These are phyloP conservation scores for Isoperla grammatica DNA, from an alignment of 2,888 invertebrate genomes.

Conservation along the genomic window DNA sequence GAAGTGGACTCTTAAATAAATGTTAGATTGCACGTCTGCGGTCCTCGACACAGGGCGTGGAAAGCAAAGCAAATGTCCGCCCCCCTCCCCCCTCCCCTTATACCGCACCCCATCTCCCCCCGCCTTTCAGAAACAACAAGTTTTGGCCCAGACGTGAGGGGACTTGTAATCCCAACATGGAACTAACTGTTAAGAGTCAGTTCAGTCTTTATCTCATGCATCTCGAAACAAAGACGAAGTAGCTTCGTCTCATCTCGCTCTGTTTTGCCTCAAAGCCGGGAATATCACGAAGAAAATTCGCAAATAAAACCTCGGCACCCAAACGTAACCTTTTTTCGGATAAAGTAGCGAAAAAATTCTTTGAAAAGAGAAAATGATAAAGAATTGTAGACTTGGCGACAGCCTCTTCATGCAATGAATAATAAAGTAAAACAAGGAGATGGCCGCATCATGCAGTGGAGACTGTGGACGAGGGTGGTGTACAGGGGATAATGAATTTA, in stretches of 20 bases:
- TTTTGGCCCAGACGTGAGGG: slow-evolving; percentile 13
- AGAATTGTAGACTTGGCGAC: slow-evolving; percentile 1
- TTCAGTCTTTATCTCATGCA: slow-evolving; percentile 18
- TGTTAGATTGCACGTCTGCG: neutral
- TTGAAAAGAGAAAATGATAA: slow-evolving; percentile 5
- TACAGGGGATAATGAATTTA: slow-evolving; percentile 2
- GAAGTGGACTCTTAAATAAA: neutral
- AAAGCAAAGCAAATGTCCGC: neutral
- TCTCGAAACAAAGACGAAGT: slow-evolving; percentile 9
- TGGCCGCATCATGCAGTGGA: too few species aligned
- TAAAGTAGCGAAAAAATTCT: neutral
- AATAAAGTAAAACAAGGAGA: slow-evolving; percentile 14
- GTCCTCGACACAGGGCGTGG: neutral
- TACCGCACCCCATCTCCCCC: neutral
- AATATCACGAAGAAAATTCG: slow-evolving; percentile 2
- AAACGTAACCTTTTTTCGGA: neutral
- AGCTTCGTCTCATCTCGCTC: neutral
- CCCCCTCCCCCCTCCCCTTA: neutral
- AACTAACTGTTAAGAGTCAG: slow-evolving; percentile 16
- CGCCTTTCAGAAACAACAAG: slow-evolving; percentile 16
- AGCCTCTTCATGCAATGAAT: slow-evolving; percentile 12
- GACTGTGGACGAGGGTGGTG: too few species aligned
- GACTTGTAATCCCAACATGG: slow-evolving; percentile 17
- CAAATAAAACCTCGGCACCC: neutral
- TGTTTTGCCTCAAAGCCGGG: too few species aligned